A percentile compares a stretch with the other conserved stretches of the same genome.
Evolutionary conservation across 2,113 vertebrate species (phyloP).

Genomic region (Hippocampus guttulatus): DNA sequence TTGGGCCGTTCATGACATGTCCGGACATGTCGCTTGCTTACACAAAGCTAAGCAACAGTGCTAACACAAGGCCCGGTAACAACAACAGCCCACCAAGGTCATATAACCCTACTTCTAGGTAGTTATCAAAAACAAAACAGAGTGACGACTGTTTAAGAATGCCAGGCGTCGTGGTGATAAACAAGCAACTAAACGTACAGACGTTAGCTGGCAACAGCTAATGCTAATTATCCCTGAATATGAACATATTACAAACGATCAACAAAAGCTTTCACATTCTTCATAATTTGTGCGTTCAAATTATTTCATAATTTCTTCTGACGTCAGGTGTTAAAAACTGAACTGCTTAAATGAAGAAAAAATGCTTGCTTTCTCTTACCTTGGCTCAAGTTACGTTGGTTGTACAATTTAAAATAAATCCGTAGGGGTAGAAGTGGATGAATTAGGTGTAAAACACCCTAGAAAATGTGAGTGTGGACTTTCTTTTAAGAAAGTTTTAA

Average conservation of each 20-base stretch:
- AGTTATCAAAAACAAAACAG: not conserved
- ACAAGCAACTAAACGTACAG: not conserved
- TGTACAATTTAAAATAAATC: constrained; percentile 13
- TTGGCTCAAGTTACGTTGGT: constrained; percentile 33
- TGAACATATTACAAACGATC: not conserved
- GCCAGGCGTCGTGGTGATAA: no score
- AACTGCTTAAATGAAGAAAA: not conserved
- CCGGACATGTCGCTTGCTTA: constrained; percentile 53
- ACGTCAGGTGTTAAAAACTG: not conserved
- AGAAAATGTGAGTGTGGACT: constrained; percentile 56
- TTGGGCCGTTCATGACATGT: constrained; percentile 43
- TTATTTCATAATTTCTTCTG: not conserved
- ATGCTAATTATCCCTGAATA: constrained; percentile 1
- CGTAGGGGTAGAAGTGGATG: constrained; percentile 17
- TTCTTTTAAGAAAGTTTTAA: constrained; percentile 66
- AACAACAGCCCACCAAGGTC: not conserved
- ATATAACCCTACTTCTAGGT: not conserved
- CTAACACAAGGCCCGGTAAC: not conserved
- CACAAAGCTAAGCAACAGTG: constrained; percentile 12
- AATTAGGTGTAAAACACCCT: constrained; percentile 35
- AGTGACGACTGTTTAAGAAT: not conserved
- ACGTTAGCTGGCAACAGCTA: constrained; percentile 28
- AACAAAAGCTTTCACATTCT: not conserved
- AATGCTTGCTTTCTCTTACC: constrained; percentile 40
- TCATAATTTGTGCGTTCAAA: not conserved